Evolutionary conservation across 1,140 invertebrate genomes (phyloP), one percentile per base, ranked within the genome.

Genomic region (Planococcus citri): DNA sequence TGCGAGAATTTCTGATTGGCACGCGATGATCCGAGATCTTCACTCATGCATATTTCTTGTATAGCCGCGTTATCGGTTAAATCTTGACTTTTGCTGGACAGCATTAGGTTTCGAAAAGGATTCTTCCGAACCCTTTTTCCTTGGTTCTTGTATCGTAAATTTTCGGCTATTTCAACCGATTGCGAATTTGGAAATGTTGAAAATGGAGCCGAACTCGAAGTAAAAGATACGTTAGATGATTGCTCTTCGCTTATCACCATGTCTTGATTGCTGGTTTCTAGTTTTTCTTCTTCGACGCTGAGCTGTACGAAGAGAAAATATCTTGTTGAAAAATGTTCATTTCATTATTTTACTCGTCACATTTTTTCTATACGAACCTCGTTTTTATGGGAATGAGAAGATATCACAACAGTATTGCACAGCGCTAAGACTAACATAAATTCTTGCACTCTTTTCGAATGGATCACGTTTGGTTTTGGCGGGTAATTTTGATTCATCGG

Each of bases 401-500:
- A 88, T 25, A 97, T 95, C 20, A 97, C 91, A 1, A 98, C 95
- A 1, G 95, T 98, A 79, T 98, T 98, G 77, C 95, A 98, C 68
- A 97, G 84, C 12, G 95, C 89, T 77, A 98, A 82, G 1, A 95
- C 85, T 69, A 97, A 78, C 69, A 98, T 87, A 79, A 98, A 97
- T 76, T 98, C 94, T 73, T 92, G 88, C n/a, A 73, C 71, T 64
- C 68, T 41, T 21, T 71, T 41, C 20, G 72, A 73, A 33, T 74
- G 71, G 6, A 33, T 25, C 22, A 64, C 9, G 22, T 64, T 64
- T 21, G 60, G 1, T 25, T 64, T 64, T 9, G 6, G 4, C 21
- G 60, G 1, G 22, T 25, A 64, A 25, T 64, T 64, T 6, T 3
- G 14, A 25, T 24, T 24, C 20, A 25, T 25, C 25, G 60, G 60